Evolutionary conservation across 2,797 vertebrate genomes (phyloP).

Genomic region (Setipinna tenuifilis): DNA sequence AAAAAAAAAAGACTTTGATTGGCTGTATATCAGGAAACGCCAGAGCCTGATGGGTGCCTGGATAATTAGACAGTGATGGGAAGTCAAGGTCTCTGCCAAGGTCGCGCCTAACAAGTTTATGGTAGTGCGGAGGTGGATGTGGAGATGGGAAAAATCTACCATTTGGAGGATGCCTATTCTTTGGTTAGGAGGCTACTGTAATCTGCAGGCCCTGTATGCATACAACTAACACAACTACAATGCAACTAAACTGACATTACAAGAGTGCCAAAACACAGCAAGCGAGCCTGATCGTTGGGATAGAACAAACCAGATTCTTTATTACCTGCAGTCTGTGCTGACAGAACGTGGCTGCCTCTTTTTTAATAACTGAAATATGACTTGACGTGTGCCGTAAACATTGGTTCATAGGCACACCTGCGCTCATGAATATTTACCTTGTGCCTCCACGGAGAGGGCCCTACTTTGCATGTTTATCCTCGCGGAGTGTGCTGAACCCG

Average conservation of each 20-base stretch:
- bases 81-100: not conserved
- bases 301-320: not conserved
- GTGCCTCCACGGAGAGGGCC: not conserved
- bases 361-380: not conserved
- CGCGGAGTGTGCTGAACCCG: not conserved
- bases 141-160: not conserved
- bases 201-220: not conserved
- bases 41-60: not conserved
- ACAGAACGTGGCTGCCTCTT: not conserved
- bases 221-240: too few species aligned
- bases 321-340: not conserved
- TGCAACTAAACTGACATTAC: not conserved
- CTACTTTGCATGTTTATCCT: slow-evolving; percentile 2
- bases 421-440: not conserved
- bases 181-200: not conserved
- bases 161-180: not conserved
- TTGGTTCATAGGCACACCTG: not conserved
- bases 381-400: slow-evolving; percentile 1
- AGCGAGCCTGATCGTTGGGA: not conserved
- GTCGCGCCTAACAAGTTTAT: not conserved
- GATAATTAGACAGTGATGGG: not conserved
- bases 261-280: not conserved
- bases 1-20: not conserved
- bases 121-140: not conserved
- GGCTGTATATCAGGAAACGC: not conserved